Evolutionary conservation across 2,888 invertebrate genomes (phyloP).

Genomic region (Acrocyrtus sp.): DNA sequence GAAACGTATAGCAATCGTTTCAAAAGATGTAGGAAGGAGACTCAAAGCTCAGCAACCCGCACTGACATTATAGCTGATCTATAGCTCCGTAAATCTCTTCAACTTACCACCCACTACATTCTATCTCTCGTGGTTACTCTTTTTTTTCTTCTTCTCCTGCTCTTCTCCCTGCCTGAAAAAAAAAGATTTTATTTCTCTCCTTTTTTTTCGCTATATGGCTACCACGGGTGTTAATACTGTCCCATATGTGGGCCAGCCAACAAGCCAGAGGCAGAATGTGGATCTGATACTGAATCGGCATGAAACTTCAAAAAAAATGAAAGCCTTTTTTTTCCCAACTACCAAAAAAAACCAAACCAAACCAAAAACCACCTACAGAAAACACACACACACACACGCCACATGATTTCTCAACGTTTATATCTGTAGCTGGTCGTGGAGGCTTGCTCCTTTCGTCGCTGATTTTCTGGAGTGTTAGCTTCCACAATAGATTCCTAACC

Average conservation of each 20-base stretch:
- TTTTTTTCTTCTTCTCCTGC: constrained; percentile 23
- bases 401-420: neutral
- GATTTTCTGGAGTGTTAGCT: neutral
- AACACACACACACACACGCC: no score
- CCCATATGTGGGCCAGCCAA: constrained; percentile 53
- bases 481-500: neutral
- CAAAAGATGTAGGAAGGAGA: constrained; percentile 48
- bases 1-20: constrained; percentile 19
- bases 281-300: constrained; percentile 30
- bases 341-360: no score
- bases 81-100: constrained; percentile 64
- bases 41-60: constrained; percentile 63
- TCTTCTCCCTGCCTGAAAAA: no score
- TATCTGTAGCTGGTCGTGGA: neutral
- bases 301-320: constrained; percentile 13
- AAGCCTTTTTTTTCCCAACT: neutral
- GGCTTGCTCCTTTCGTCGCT: neutral
- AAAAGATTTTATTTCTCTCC: constrained; percentile 17
- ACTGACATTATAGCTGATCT: constrained; percentile 64
- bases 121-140: constrained; percentile 52
- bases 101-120: constrained; percentile 63
- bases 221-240: constrained; percentile 53
- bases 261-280: constrained; percentile 45
- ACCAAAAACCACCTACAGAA: neutral
- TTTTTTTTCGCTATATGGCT: constrained; percentile 34